Evolutionary conservation across 2,797 vertebrate species (phyloP), one percentile per base, ranked within the genome.

Genomic region (Taenioides sp.): DNA sequence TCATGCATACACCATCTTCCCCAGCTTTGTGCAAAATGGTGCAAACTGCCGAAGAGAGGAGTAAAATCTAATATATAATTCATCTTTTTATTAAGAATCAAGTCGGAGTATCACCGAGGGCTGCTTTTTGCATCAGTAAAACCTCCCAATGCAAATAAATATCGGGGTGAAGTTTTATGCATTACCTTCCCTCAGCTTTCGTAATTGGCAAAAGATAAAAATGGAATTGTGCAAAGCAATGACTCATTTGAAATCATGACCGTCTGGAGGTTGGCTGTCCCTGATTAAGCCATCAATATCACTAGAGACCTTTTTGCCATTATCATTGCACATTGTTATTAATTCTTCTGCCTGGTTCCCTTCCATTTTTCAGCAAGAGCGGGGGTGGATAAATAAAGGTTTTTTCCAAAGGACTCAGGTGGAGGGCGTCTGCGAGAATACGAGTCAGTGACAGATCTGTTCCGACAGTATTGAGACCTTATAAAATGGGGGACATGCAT

Each of bases 201-300:
- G 10, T 70, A 71, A 83, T 77, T 76, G 76, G 84, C 72, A 78
- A 67, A 79, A 71, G 55, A 77, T 80, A 65, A 84, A 84, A 87
- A 75, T 47, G 28, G 71, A 77, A 84, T 82, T 67, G 79, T 65
- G 76, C 75, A 79, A 86, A 86, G 67, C 57, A 49, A 54, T 67
- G 78, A 84, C 79, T 86, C 86, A 92, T 92, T 90, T 87, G 1
- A 16, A 85, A 85, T 80, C 72, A 80, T 76, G 40, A 72, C 2
- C 70, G 69, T 74, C 75, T 82, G 28, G 72, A 81, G 70, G 78
- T 79, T 79, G 74, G 70, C 66, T 17, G 3, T 64, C 74, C 65
- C 71, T 88, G 88, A 92, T 84, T 86, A 81, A 90, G 86, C 88
- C 88, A 92, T 93, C 86, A 89, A 91, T 93, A 92, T 91, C 64